Conservation (phyloP, 35 echinoderm and acorn worm genomes). For the Hemicentrotus pulcherrimus region DNA sequence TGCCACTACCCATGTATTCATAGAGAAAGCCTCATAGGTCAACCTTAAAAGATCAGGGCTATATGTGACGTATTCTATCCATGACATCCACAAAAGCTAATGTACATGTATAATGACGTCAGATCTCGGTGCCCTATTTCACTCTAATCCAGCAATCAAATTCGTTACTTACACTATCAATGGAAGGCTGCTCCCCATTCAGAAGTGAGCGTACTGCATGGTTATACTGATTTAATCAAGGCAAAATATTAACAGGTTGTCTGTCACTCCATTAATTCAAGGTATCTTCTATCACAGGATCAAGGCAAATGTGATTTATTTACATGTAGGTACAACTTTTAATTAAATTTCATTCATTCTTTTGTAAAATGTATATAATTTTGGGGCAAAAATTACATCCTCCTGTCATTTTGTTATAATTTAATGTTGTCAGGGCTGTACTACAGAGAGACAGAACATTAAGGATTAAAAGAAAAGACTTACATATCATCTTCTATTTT, state of each 20-base stretch:
- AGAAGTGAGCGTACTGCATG: background rate
- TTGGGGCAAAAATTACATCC: no score
- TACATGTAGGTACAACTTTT: background rate
- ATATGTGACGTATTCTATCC: background rate
- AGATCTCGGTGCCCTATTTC: background rate
- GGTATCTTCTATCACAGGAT: background rate
- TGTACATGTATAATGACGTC: background rate
- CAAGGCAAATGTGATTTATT: constrained; percentile 3
- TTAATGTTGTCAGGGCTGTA: no score
- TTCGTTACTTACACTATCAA: background rate
- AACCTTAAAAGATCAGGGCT: background rate
- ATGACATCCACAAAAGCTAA: background rate
- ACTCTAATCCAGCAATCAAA: constrained; percentile 8
- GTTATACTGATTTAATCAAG: background rate
- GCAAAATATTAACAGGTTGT: background rate
- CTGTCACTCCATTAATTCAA: background rate
- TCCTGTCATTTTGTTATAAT: no score
- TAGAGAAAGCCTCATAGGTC: background rate
- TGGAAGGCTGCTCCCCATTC: background rate
- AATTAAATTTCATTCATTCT: background rate
- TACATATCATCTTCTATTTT: no score
- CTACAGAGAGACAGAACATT: no score
- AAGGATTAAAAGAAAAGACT: no score
- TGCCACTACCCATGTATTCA: background rate
- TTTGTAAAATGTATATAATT: background rate